Evolutionary conservation across 2,888 invertebrate species (phyloP), one percentile per base, ranked within the genome.

Genomic region (Nasonia oneida): DNA sequence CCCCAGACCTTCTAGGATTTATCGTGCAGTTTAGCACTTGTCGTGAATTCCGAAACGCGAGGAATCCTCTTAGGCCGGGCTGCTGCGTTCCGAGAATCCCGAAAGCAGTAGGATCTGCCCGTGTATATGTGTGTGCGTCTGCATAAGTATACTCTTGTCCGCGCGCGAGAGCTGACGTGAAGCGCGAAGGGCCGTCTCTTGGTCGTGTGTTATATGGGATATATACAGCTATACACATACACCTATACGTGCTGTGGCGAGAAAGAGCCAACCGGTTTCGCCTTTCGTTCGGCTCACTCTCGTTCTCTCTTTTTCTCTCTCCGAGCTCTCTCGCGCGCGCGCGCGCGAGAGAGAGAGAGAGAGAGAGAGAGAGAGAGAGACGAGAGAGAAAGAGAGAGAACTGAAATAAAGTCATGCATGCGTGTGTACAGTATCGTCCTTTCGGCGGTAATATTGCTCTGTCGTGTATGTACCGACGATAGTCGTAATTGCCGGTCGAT

Each of bases 401-500:
- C 47, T 70, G 79, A 81, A 81, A 81, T 81, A 70, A 73, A 81
- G 71, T 73, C 80, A 71, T 76, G 64, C 42, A 33, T 1, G 53
- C 74, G 14, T 61, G 29, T 18, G 39, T n/a, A 50, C 64, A 57
- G 42, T 67, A 64, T 67, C 15, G 42, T 47, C 29, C 61, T 81
- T 64, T 82, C 50, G 76, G 53, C 15, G 33, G n/a, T 70, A 47
- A 82, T 82, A 67, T 64, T 64, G 37, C 33, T 37, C 67, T 37
- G 37, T 53, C 18, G 53, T 53, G 18, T 67, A 8, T 3, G 53
- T 64, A 8, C 37, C 33, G 50, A 67, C n/a, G 75, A 75, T 76
- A 76, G 50, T 76, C 67, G 67, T 75, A 82, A 82, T 76, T 76
- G 47, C 70, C 64, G 53, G n/a, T 82, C 50, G 76, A 82, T 82